Base-by-base conservation (phyloP, 1,140 invertebrate species). In the Vanessa tameamea region DNA sequence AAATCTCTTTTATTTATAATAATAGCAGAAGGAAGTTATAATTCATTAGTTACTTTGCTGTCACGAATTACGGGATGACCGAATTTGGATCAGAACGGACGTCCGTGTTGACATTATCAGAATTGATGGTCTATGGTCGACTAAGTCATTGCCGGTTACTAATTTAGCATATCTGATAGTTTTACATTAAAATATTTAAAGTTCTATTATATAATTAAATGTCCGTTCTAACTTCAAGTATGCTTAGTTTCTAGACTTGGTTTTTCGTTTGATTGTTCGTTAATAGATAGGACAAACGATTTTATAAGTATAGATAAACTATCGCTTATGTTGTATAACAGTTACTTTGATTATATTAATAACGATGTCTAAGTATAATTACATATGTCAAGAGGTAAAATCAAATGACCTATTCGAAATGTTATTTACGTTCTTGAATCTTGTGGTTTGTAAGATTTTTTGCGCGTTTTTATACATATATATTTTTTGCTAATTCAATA, bases 51-150 rank as follows among this genome's bases (percentile, higher is more conserved):
- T 65, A 64, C 71, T 53, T 31, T 55, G 53, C 47, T 59, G 75
- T 66, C 72, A 77, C 31, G 67, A 37, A 48, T 63, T 74, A 74
- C 76, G 72, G 72, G 64, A 78, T 50, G 50, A 47, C 76, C 76
- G 72, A 65, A 72, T 74, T 74, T 57, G 72, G 76, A 64, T 23
- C 69, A 59, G 31, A 69, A 73, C 72, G 76, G 76, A 78, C 14
- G 72, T 71, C 76, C 71, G 71, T 69, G 26, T 47, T 73, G 16
- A 64, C 64, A 50, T 59, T 69, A 50, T 69, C 64, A 57, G 26
- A 66, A 64, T 61, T 20, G 50, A 61, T 31, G n/a, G 48, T 57
- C 50, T 16, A 31, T 47, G n/a, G 64, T n/a, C 37, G 61, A 43
- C 13, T 64, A 57, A 69, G 75, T 77, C 71, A 72, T 26, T 20